These are phyloP conservation scores for Notocelia uddmanniana DNA, from an alignment of 2,888 invertebrate species.

Conservation along the genomic window DNA sequence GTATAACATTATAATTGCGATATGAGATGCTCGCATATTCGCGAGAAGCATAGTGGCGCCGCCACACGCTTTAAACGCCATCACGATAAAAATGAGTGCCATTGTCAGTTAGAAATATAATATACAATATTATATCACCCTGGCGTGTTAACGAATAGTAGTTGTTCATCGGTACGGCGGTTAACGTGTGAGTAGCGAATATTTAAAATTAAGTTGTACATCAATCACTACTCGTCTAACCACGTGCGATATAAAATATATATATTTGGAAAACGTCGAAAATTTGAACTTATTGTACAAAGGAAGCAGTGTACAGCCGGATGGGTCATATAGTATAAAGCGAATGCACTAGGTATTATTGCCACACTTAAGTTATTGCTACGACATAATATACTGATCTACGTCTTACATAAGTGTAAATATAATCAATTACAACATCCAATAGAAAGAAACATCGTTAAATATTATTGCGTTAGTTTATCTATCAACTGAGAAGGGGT, in stretches of 20 bases:
- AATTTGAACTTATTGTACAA: conserved; percentile 78
- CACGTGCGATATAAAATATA: conserved; percentile 78
- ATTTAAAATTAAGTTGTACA: conserved; percentile 60
- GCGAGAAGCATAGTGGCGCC: conserved; percentile 2
- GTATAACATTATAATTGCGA: conserved; percentile 2
- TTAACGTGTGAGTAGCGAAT: conserved; percentile 55
- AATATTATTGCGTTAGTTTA: conserved; percentile 79
- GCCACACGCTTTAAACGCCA: conserved; percentile 8
- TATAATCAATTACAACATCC: conserved; percentile 82
- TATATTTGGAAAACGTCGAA: conserved; percentile 74
- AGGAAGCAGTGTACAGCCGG: conserved; percentile 81
- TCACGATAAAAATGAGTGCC: not conserved
- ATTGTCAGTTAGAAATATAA: not conserved
- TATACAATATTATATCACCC: conserved; percentile 1
- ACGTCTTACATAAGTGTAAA: conserved; percentile 76
- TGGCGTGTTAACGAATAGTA: not conserved
- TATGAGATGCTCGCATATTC: conserved; percentile 9
- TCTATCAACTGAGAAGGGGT: conserved; percentile 70
- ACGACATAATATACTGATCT: conserved; percentile 77
- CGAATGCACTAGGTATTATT: conserved; percentile 82
- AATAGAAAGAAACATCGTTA: conserved; percentile 79
- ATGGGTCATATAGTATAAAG: conserved; percentile 62
- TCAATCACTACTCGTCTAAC: conserved; percentile 70
- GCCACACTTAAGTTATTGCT: conserved; percentile 85
- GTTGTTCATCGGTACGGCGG: not conserved